A percentile compares a stretch with the other conserved stretches of the same genome.
Conservation (phyloP, 2,888 invertebrate genomes). For the Leuctra nigra region DNA sequence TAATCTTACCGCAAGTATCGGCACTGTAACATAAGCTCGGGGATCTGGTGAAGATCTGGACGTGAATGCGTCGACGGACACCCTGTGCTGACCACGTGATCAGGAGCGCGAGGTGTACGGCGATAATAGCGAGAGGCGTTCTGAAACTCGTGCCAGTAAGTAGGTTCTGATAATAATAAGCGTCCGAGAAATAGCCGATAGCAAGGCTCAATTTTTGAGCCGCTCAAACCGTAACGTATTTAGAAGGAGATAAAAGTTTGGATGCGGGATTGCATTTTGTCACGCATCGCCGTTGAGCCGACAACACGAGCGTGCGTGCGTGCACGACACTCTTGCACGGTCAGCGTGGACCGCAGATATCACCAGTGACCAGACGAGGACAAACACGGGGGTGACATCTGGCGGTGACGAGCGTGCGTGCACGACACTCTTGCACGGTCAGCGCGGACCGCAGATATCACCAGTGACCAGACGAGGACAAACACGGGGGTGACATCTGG, state of each 20-base stretch:
- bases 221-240: not conserved
- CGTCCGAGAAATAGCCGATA: conserved; percentile 17
- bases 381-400: not conserved
- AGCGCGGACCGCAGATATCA: not conserved
- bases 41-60: no score
- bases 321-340: no score
- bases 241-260: not conserved
- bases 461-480: not conserved
- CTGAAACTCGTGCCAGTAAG: conserved; percentile 7
- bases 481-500: not conserved
- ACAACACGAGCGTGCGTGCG: not conserved
- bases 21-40: no score
- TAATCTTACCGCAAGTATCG: no score
- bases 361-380: not conserved
- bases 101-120: no score
- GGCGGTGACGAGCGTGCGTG: not conserved
- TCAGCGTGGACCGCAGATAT: not conserved
- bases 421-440: not conserved
- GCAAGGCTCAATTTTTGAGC: conserved; percentile 4
- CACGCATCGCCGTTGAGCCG: conserved; percentile 2
- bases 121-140: not conserved
- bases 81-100: no score
- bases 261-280: conserved; percentile 9
- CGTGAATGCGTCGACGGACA: not conserved
- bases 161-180: conserved; percentile 15